Evolutionary conservation across 2,113 vertebrate species (phyloP), one percentile per base, ranked within the genome.

Genomic region (Pluvialis apricaria): DNA sequence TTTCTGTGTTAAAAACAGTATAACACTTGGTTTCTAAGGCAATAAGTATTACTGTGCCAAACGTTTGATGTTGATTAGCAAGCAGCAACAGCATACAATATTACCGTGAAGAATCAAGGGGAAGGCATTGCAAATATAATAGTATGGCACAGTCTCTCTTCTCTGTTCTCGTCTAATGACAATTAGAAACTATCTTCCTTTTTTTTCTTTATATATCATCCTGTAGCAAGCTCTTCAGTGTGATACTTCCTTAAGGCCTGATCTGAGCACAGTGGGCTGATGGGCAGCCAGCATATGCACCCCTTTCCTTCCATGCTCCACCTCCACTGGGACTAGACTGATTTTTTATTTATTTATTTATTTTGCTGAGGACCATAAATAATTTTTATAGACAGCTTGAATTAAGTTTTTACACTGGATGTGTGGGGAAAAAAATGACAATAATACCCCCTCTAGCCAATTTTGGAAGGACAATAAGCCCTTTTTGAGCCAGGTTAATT

Each of bases 111-210:
- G 61, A 86, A 49, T 8, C 54, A 42, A n/a, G 55, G 29, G 76
- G n/a, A 55, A 81, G 31, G 32, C 25, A 10, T 2, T 20, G 15
- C 0, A 2, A 31, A 15, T 28, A 1, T 1, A 26, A 17, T 8
- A 64, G 28, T 6, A 2, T 2, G 70, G 76, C 61, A 34, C 12
- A 34, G 36, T 13, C 22, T 21, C 40, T 71, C 26, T 26, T 62
- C 45, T 60, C 40, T 42, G 18, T 64, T 81, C 58, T 76, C 34
- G 10, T 17, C 47, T 52, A 26, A 9, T 16, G 21, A 10, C 34
- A n/a, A 0, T 40, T 21, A n/a, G 52, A 60, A 71, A 22, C 22
- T 28, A 16, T 10, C 10, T 77, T 49, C 42, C 25, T 16, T 36
- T 47, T 47, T 92, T 72, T 36, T 13, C 18, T 52, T 83, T 57